Conservation (phyloP, 2,797 vertebrate species). For the Psittacula echo region DNA sequence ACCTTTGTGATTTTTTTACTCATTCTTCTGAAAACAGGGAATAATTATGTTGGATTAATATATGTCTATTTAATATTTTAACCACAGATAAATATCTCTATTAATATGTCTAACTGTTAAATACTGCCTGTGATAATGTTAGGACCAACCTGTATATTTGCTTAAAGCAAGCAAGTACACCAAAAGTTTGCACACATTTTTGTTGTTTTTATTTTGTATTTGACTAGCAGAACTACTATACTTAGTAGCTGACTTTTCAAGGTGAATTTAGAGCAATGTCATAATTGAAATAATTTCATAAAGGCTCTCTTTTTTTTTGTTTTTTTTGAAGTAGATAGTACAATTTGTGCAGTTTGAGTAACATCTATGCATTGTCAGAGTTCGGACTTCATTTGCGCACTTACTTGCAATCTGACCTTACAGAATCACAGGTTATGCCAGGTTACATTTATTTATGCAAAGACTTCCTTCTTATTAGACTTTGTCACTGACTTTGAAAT, state of each 20-base stretch:
- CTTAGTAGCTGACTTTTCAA: neutral
- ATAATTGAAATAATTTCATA: neutral
- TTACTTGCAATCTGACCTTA: neutral
- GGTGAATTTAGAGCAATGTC: neutral
- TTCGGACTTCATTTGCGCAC: neutral
- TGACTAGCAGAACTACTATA: neutral
- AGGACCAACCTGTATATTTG: neutral
- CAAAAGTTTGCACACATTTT: neutral
- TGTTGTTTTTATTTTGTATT: neutral
- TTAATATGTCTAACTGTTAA: neutral
- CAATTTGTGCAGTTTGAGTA: neutral
- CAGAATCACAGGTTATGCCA: neutral
- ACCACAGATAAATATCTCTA: neutral
- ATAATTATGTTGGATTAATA: slow-evolving; percentile 16
- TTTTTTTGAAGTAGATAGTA: neutral
- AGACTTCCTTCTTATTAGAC: neutral
- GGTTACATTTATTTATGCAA: neutral
- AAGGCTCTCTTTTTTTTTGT: neutral
- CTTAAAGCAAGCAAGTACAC: neutral
- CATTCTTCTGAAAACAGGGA: neutral
- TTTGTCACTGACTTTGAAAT: neutral
- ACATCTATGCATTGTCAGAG: neutral
- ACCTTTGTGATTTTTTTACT: slow-evolving; percentile 1
- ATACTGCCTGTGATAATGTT: neutral
- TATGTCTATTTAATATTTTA: slow-evolving; percentile 21